Evolutionary conservation across 2,888 invertebrate genomes (phyloP).

Genomic region (Melieria crassipennis): DNA sequence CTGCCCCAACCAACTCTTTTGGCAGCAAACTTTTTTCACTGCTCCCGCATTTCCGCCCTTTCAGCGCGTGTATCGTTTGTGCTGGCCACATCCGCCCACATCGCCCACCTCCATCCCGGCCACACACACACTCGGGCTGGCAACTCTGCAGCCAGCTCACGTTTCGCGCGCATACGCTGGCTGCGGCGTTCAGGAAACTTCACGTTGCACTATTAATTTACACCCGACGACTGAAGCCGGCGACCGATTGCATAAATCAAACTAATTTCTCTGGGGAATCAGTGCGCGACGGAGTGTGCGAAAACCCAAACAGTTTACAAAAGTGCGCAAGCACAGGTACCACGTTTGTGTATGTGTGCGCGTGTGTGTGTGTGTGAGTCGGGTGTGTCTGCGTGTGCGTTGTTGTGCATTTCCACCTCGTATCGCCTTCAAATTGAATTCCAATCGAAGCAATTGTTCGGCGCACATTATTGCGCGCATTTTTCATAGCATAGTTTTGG

Average conservation of each 20-base stretch:
- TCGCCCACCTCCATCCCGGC: no score
- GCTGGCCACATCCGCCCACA: constrained; percentile 1
- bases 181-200: not conserved
- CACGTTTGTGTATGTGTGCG: not conserved
- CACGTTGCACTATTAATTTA: constrained; percentile 6
- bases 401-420: no score
- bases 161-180: no score
- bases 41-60: constrained; percentile 3
- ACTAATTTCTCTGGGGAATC: constrained; percentile 48
- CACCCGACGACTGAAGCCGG: constrained; percentile 1
- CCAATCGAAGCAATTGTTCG: constrained; percentile 14
- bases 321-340: not conserved
- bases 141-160: not conserved
- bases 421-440: constrained; percentile 15
- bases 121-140: not conserved
- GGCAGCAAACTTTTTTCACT: constrained; percentile 21
- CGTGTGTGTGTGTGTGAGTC: not conserved
- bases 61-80: constrained; percentile 18
- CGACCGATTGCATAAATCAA: constrained; percentile 44
- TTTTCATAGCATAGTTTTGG: no score
- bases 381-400: constrained; percentile 2
- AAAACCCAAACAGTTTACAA: not conserved
- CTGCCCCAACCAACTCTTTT: not conserved
- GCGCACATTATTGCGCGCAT: no score
- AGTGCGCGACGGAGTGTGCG: not conserved